Base-by-base conservation (phyloP, 2,797 vertebrate species). In the Allobates femoralis region DNA sequence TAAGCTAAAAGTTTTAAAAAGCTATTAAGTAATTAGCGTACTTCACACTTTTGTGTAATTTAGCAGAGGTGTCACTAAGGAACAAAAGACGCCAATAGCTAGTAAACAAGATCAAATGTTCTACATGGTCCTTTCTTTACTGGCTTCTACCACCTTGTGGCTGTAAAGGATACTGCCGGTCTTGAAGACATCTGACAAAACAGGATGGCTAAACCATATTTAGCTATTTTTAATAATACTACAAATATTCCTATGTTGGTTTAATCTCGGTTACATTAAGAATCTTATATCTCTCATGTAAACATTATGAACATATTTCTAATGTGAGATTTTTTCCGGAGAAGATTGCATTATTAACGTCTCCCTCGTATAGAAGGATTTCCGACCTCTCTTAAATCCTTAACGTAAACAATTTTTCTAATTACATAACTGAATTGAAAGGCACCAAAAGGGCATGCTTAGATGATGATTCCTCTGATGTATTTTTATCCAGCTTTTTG, bases 381-480 rank as follows among this genome's bases (percentile, higher is more conserved):
- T n/a, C n/a, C 23, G 19, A 34, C 51, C 19, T 34, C 16, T 85
- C 41, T 71, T 46, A n/a, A 78, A 46, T 53, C 37, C 41, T 64
- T 84, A 76, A 83, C 71, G 11, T 51, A 79, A 85, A 85, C 80
- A 62, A 46, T 79, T 73, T 74, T 19, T 81, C 14, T 66, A 86
- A 81, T 77, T 56, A 69, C 66, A 56, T 15, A 30, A 32, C 79
- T 77, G 18, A 7, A 81, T 23, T 32, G 51, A 77, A 73, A 3
- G 14, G 23, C 56, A 69, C 50, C 66, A 62, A 85, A 79, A 79
- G 30, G n/a, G 28, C 50, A 28, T 18, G 32, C 6, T 71, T 62
- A 23, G 69, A 76, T 30, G 6, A 19, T n/a, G 56, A 67, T 60
- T 78, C 32, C 41, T 71, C 64, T 62, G 64, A 30, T 69, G 34